Conservation (phyloP, 2,888 invertebrate species). For the Coelopa pilipes region DNA sequence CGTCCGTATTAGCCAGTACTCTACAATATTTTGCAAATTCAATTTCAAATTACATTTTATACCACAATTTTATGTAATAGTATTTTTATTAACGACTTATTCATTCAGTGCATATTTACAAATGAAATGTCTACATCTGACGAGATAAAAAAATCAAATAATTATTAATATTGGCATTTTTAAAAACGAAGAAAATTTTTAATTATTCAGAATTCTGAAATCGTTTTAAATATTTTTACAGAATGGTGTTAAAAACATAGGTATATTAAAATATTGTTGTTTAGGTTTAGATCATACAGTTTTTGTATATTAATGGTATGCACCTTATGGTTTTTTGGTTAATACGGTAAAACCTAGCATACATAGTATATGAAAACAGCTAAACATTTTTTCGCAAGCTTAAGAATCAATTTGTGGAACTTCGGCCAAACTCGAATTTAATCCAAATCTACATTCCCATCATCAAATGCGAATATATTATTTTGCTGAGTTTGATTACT, state of each 20-base stretch:
- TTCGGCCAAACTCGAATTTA: constrained; percentile 45
- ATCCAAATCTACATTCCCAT: constrained; percentile 64
- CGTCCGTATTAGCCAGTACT: not conserved
- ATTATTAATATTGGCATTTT: constrained; percentile 14
- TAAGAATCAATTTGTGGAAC: not conserved
- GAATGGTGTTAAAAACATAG: not conserved
- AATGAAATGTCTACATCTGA: constrained; percentile 15
- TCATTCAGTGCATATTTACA: constrained; percentile 29
- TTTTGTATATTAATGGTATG: not conserved
- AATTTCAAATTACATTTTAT: not conserved
- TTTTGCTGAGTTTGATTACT: constrained; percentile 50
- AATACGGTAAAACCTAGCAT: constrained; percentile 7
- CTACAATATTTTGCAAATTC: constrained; percentile 3
- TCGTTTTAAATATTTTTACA: constrained; percentile 17
- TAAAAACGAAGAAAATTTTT: constrained; percentile 13
- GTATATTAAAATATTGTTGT: not conserved
- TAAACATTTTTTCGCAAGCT: not conserved
- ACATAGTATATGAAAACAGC: too few relatives aligned
- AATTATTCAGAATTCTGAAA: not conserved
- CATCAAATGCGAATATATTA: constrained; percentile 63
- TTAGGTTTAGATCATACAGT: constrained; percentile 13
- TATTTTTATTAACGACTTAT: constrained; percentile 8
- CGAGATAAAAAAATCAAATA: constrained; percentile 8
- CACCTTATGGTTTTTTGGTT: constrained; percentile 7
- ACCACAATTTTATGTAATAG: not conserved